A percentile compares a stretch with the other conserved stretches of the same genome.
Evolutionary conservation across 1,140 invertebrate genomes (phyloP).

Genomic region (Habropoda laboriosa): DNA sequence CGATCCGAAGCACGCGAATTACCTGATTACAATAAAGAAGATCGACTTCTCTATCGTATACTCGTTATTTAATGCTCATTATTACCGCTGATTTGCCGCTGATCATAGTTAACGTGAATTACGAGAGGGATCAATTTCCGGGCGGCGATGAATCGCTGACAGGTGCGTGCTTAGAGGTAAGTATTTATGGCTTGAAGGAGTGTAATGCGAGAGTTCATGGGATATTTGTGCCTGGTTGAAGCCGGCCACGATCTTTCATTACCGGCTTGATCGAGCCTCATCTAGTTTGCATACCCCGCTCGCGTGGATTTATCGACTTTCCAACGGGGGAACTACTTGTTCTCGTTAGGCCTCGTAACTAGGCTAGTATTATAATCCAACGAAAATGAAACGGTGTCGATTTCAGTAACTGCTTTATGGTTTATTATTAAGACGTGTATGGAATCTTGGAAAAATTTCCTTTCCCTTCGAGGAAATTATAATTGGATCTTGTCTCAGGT

Average conservation of each 20-base stretch:
- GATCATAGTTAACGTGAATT: conserved; percentile 47
- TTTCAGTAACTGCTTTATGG: not conserved
- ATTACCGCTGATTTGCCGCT: conserved; percentile 54
- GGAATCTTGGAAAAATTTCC: too few relatives aligned
- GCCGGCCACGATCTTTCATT: conserved; percentile 24
- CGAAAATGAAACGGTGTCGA: conserved; percentile 8
- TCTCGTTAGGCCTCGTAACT: not conserved
- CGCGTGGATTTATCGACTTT: conserved; percentile 7
- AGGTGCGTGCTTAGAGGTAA: conserved; percentile 45
- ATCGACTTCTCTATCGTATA: conserved; percentile 31
- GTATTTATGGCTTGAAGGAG: conserved; percentile 15
- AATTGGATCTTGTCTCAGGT: not conserved
- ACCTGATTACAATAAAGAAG: conserved; percentile 59
- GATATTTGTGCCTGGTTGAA: conserved; percentile 53
- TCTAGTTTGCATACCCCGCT: conserved; percentile 22
- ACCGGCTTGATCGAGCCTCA: conserved; percentile 14
- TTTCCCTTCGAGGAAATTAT: too few relatives aligned
- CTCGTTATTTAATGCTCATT: conserved; percentile 60
- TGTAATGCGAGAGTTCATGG: conserved; percentile 45
- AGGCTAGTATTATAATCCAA: not conserved
- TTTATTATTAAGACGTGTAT: not conserved
- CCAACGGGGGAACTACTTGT: not conserved
- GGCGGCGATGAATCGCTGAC: conserved; percentile 52
- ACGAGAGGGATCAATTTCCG: conserved; percentile 61
- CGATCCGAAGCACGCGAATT: conserved; percentile 61